phyloP scores from a whole-genome alignment of 2,113 vertebrate species.

The Neofelis nebulosa region DNA sequence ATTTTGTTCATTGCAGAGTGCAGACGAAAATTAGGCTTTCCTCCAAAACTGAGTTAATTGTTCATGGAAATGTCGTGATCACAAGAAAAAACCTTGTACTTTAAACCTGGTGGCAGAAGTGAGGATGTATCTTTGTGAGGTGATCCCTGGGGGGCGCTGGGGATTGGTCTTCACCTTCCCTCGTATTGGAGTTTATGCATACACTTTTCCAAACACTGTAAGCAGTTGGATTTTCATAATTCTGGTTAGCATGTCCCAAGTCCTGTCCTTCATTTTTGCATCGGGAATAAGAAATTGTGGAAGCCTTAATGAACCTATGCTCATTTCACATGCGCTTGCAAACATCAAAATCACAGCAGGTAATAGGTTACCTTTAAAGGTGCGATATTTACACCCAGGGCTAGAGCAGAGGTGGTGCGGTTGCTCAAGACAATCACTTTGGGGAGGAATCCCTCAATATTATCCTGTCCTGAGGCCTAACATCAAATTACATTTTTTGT shows the following conservation, averaged over 20 bases:
- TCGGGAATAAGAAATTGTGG: neutral
- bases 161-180: neutral
- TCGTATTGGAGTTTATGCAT: neutral
- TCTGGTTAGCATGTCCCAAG: neutral
- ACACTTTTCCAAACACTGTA: neutral
- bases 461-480: accelerated
- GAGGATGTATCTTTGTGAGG: neutral
- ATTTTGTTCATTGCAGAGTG: neutral
- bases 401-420: too few species aligned
- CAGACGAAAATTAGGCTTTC: neutral
- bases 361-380: neutral
- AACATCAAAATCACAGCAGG: neutral
- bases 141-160: accelerated
- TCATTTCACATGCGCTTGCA: neutral
- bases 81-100: neutral
- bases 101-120: neutral
- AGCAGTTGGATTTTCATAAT: neutral
- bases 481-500: neutral
- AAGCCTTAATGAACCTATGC: neutral
- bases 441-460: neutral
- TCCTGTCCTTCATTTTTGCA: neutral
- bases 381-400: accelerated
- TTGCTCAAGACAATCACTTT: neutral
- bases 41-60: neutral
- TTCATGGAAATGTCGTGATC: neutral